These are phyloP conservation scores for Sitta europaea DNA, from an alignment of 2,113 vertebrate genomes.

Conservation along the genomic window DNA sequence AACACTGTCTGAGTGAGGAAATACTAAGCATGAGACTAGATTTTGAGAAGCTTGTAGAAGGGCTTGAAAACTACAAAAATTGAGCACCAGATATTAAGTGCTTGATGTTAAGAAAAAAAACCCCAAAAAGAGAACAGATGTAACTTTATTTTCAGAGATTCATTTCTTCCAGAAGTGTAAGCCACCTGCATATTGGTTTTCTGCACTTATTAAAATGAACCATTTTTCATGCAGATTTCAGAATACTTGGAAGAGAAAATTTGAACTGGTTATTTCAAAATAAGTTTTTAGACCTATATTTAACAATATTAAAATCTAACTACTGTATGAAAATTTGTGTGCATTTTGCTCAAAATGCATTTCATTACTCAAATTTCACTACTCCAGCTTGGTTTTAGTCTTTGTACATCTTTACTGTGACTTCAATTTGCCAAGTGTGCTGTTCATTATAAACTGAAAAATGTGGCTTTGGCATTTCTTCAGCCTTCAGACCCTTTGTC, in stretches of 20 bases:
- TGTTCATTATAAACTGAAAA: neutral
- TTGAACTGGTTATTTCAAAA: neutral
- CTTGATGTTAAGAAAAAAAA: neutral
- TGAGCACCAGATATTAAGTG: neutral
- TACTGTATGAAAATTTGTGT: neutral
- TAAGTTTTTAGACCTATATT: neutral
- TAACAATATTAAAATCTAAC: neutral
- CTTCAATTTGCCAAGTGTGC: neutral
- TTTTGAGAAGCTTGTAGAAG: neutral
- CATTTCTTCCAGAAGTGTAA: neutral
- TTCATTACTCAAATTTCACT: neutral
- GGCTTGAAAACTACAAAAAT: neutral
- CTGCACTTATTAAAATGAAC: neutral
- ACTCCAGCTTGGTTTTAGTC: neutral
- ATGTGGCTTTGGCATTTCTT: neutral
- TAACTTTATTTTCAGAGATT: neutral
- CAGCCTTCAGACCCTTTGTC: neutral
- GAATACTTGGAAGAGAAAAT: neutral
- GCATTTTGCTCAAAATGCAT: neutral
- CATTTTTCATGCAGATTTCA: neutral
- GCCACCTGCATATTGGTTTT: neutral
- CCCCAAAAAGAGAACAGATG: neutral
- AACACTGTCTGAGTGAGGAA: neutral
- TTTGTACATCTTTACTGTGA: neutral
- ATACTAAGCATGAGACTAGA: neutral